Conservation (phyloP, 1,140 invertebrate species). For the Grapholita molesta region DNA sequence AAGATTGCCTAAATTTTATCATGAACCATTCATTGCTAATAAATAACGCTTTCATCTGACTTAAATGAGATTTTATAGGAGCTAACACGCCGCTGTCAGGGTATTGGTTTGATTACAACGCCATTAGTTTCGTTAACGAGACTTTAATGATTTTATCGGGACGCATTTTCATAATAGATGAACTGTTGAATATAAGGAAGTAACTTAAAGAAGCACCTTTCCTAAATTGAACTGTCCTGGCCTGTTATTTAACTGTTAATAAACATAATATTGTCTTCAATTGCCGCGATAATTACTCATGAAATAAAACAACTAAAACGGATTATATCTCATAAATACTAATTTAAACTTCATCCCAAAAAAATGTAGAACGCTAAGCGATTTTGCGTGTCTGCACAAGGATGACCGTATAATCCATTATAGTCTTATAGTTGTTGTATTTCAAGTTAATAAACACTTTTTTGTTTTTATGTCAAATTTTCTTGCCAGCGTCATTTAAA, state of each 20-base stretch:
- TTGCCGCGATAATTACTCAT: no score
- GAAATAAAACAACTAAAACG: no score
- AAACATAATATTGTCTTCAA: not conserved
- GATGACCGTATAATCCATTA: no score
- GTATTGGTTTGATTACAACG: slow-evolving; percentile 29
- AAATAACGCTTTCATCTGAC: slow-evolving; percentile 28
- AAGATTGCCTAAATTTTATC: slow-evolving; percentile 8
- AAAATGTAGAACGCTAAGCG: no score
- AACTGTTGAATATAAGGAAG: not conserved
- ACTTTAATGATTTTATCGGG: slow-evolving; percentile 15
- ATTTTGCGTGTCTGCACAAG: no score
- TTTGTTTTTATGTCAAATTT: no score
- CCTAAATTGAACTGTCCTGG: not conserved
- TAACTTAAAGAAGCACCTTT: not conserved
- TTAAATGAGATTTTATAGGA: slow-evolving; percentile 23
- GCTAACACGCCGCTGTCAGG: slow-evolving; percentile 20
- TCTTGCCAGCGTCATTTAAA: no score
- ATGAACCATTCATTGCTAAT: slow-evolving; percentile 18
- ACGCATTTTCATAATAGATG: not conserved
- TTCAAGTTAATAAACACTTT: no score
- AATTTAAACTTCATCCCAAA: no score
- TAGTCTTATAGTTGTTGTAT: no score
- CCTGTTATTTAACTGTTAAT: no score
- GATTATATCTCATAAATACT: no score
- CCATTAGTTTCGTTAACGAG: slow-evolving; percentile 19